Evolutionary conservation across 2,797 vertebrate species (phyloP), one percentile per base, ranked within the genome.

Genomic region (Pseudochirops corinnae): DNA sequence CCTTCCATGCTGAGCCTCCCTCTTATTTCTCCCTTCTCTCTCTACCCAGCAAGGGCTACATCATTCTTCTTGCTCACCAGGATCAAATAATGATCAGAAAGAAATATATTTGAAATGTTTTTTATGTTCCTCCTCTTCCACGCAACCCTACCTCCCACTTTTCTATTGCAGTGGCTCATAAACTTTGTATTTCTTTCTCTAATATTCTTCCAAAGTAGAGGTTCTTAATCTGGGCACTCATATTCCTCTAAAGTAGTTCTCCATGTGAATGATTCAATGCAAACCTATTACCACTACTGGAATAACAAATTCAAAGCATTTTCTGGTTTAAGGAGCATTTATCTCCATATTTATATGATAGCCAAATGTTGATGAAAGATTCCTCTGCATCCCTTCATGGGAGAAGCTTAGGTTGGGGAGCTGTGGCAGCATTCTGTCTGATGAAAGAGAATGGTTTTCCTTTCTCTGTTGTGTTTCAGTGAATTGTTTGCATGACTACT

Each of bases 401-500:
- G 90, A 97, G 96, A 93, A 96, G 57, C 92, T 96, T 94, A 24
- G 90, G 95, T 97, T 96, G 9, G 74, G 74, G 74, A 87, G 74
- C 21, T 95, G 74, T 96, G 91, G 97, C 95, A 93, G 82, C 33
- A 57, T 97, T 94, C 96, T 94, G 92, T 97, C 74, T 97, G 91
- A 91, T 95, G 91, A 92, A 96, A 91, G 33, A 97, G 29, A 50
- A 33, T 16, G 33, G n/a, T 58, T 97, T 95, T 95, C 95, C 93
- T 96, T 97, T 97, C 94, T 96, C 95, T 95, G 21, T 95, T 97
- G 95, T 74, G 87, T 96, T 97, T 31, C 92, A 96, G 95, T 96
- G 67, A 93, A 91, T 96, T 98, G 92, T 92, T 96, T 97, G 97
- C 98, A 98, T 98, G 97, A 95, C 93, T 95, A 39, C 94, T 94